Base-by-base conservation (phyloP, 2,888 invertebrate species). In the Xestia rhomboidea region DNA sequence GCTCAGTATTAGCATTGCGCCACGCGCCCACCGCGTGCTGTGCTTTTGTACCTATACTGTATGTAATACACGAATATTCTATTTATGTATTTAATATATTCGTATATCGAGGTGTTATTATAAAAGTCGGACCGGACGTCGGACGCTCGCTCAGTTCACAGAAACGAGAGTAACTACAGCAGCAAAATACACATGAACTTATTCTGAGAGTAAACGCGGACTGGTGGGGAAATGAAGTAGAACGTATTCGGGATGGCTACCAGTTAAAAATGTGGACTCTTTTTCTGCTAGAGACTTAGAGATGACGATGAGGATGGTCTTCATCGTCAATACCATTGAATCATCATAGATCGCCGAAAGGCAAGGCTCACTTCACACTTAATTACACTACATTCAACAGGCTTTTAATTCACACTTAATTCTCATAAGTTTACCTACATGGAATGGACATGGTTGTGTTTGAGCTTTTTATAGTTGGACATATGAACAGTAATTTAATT, bases 111-210 rank as follows among this genome's bases (percentile, higher is more conserved):
- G 68, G 68, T 70, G 78, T 84, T 88, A 79, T 84, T 78, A 82
- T 77, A 76, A 79, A 82, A 79, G 77, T 77, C 60, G 74, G 73
- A 81, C 87, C 91, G 88, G 85, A 90, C 87, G 87, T 87, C 91
- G 88, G 85, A 90, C 87, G 87, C 87, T 80, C 81, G 85, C 77
- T 68, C 83, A 66, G 71, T 89, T 89, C 88, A 88, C 84, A 76
- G 88, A 88, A 89, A 76, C 68, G 72, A 66, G 77, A 69, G 79
- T 81, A 86, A 82, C 83, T 83, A 77, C 77, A 54, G 13, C 44
- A 21, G 38, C 18, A 38, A 3, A 68, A 79, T 73, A 82, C 66
- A 81, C 79, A 85, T 54, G 21, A 67, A 62, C 24, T 24, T 68
- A 75, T 83, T 77, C 24, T 49, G 76, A 34, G 1, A 30, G 30